phyloP scores from a whole-genome alignment of 2,888 invertebrate genomes.

The Volucella inanis region DNA sequence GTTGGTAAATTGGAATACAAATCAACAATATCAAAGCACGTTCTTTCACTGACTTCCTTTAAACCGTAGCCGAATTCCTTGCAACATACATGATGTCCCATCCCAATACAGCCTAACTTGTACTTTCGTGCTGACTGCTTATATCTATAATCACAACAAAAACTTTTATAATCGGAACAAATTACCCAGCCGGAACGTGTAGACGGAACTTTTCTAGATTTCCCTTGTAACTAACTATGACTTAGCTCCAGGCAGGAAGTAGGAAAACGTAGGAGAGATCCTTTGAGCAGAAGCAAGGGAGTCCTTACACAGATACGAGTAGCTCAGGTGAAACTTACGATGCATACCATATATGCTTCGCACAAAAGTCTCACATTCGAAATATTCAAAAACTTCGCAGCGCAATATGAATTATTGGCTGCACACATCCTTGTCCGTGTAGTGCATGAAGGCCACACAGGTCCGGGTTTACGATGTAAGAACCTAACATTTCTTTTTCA shows the following conservation, averaged over 20 bases:
- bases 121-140: slow-evolving; percentile 26
- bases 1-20: slow-evolving; percentile 68
- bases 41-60: slow-evolving; percentile 43
- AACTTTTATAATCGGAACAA: slow-evolving; percentile 74
- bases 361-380: slow-evolving; percentile 63
- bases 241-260: neutral
- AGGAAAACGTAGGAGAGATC: neutral
- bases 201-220: slow-evolving; percentile 65
- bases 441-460: neutral
- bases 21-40: slow-evolving; percentile 69
- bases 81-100: neutral
- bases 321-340: slow-evolving; percentile 61
- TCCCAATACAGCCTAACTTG: neutral
- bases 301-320: slow-evolving; percentile 23
- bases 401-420: slow-evolving; percentile 68
- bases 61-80: slow-evolving; percentile 24
- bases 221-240: slow-evolving; percentile 18
- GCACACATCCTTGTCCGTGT: slow-evolving; percentile 12
- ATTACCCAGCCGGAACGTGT: slow-evolving; percentile 74
- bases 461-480: neutral
- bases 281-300: slow-evolving; percentile 7
- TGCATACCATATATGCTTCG: slow-evolving; percentile 40
- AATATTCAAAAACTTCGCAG: slow-evolving; percentile 72
- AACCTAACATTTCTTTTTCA: neutral
- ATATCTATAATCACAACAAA: slow-evolving; percentile 73